These are phyloP conservation scores for Asarcornis scutulata DNA, from an alignment of 2,113 vertebrate species.

Conservation along the genomic window DNA sequence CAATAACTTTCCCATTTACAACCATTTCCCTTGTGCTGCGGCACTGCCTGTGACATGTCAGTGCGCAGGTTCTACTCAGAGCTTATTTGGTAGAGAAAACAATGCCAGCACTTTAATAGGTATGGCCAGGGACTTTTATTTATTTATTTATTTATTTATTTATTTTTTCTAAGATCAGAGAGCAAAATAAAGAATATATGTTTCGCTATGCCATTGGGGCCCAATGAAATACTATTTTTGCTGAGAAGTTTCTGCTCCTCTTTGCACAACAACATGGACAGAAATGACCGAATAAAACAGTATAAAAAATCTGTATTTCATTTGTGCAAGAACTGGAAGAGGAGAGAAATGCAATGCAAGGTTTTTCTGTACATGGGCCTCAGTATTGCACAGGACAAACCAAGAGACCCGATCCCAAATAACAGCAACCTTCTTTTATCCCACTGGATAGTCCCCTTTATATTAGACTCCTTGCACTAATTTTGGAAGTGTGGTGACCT, in stretches of 20 bases:
- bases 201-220: not conserved
- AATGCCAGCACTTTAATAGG: not conserved
- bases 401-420: not conserved
- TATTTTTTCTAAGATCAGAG: not conserved
- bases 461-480: not conserved
- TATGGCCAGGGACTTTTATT: not conserved
- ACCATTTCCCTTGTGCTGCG: not conserved
- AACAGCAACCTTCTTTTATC: not conserved
- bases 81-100: not conserved
- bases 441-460: not conserved
- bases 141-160: not conserved
- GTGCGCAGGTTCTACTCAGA: not conserved
- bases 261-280: not conserved
- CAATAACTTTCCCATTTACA: not conserved
- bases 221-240: not conserved
- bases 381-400: not conserved
- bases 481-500: not conserved
- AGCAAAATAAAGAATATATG: not conserved
- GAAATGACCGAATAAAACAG: not conserved
- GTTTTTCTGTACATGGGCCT: not conserved
- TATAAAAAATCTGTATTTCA: not conserved
- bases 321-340: not conserved
- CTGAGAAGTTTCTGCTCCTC: not conserved
- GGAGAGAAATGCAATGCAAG: not conserved
- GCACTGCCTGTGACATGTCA: not conserved